A percentile compares a stretch with the other conserved stretches of the same genome.
These are phyloP conservation scores for Ruditapes philippinarum DNA, from an alignment of 1,140 invertebrate species.

Conservation along the genomic window DNA sequence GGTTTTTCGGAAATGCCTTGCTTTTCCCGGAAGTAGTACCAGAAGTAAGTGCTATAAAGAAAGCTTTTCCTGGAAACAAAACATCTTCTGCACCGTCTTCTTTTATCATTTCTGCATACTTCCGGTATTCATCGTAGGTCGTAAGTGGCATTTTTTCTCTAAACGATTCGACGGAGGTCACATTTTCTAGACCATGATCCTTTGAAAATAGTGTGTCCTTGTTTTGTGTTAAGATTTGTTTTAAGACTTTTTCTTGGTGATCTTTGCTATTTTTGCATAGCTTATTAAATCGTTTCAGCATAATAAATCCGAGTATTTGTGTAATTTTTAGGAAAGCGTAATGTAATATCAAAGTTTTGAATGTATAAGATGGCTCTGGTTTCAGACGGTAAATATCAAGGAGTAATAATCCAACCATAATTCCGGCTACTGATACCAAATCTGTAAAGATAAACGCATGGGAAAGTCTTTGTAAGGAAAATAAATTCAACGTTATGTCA, in stretches of 20 bases:
- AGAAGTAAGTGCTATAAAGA: constrained; percentile 46
- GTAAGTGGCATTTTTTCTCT: constrained; percentile 28
- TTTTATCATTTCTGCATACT: constrained; percentile 4
- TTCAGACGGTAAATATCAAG: constrained; percentile 18
- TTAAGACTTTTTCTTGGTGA: constrained; percentile 24
- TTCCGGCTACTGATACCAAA: neutral
- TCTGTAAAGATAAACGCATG: constrained; percentile 15
- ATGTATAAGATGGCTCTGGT: constrained; percentile 1
- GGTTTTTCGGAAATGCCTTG: constrained; percentile 51
- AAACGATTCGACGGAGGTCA: constrained; percentile 15
- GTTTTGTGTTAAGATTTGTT: constrained; percentile 16
- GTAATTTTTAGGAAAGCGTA: neutral
- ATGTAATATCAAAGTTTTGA: neutral
- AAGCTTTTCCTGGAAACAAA: constrained; percentile 46
- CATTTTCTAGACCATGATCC: neutral
- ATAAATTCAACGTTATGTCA: too few species aligned
- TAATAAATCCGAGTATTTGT: neutral
- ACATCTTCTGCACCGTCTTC: constrained; percentile 14
- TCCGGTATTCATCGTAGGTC: neutral
- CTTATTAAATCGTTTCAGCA: neutral
- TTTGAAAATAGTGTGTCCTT: constrained; percentile 21
- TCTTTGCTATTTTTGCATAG: neutral
- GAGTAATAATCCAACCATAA: neutral
- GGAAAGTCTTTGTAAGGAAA: too few species aligned
- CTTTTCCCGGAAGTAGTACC: constrained; percentile 53